Conservation (phyloP, 2,888 invertebrate genomes). For the Gasteruption jaculator region DNA sequence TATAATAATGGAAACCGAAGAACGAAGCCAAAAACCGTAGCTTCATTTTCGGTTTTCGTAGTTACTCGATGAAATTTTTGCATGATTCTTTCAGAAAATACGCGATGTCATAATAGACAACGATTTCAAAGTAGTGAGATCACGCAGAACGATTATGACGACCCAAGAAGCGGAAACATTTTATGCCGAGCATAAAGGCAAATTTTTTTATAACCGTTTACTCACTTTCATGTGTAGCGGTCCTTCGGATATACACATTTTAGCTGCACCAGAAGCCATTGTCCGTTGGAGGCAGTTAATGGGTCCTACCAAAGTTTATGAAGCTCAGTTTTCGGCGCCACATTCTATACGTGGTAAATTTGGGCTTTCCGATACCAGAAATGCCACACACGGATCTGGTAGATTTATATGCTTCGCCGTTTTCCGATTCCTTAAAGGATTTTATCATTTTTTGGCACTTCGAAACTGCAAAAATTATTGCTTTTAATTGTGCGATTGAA, state of each 20-base stretch:
- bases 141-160: slow-evolving; percentile 62
- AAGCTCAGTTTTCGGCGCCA: slow-evolving; percentile 74
- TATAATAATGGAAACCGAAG: too few relatives aligned
- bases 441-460: too few relatives aligned
- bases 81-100: slow-evolving; percentile 58
- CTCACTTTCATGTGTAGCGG: slow-evolving; percentile 85
- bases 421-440: too few relatives aligned
- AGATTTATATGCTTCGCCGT: too few relatives aligned
- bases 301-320: slow-evolving; percentile 87
- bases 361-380: slow-evolving; percentile 91
- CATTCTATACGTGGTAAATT: slow-evolving; percentile 75
- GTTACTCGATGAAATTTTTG: slow-evolving; percentile 14
- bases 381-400: slow-evolving; percentile 93
- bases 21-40: too few relatives aligned
- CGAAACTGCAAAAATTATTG: too few relatives aligned
- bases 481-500: too few relatives aligned
- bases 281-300: slow-evolving; percentile 75
- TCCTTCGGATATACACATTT: slow-evolving; percentile 73
- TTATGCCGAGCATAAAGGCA: slow-evolving; percentile 76
- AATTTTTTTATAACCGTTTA: slow-evolving; percentile 80
- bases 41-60: slow-evolving; percentile 1
- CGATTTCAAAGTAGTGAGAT: slow-evolving; percentile 70
- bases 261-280: slow-evolving; percentile 75
- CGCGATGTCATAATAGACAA: slow-evolving; percentile 62
- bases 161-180: slow-evolving; percentile 66